Evolutionary conservation across 2,797 vertebrate genomes (phyloP), one percentile per base, ranked within the genome.

Genomic region (Mormyrus hasselquistii): DNA sequence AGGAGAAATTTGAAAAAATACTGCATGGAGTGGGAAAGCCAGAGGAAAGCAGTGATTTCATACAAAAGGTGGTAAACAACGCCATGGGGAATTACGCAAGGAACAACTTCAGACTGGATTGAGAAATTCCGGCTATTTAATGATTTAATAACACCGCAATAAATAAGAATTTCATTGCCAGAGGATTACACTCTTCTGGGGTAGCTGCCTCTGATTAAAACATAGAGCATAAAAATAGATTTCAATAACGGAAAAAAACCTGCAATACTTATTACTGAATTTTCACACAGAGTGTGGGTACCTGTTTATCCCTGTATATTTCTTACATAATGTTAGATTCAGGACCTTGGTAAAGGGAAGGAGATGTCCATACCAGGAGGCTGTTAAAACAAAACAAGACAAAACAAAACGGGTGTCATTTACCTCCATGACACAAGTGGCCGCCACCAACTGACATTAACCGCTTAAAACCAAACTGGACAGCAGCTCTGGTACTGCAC

Each of bases 1-100:
- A 34, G 44, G 59, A 89, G 38, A 34, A 88, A 53, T 47, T 8
- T 38, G 8, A 38, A 76, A 76, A 87, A 89, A 88, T 10, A n/a
- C 52, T 14, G 83, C n/a, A 25, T 14, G 49, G 47, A 50, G 22
- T 1, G 14, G n/a, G 22, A 44, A 59, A 19, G 34, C 44, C 69
- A 55, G 22, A 57, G 7, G 4, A 49, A 38, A 52, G 29, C 22
- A 22, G 49, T 53, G 84, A 86, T 55, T 86, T 55, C 50, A 84
- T 49, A 50, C 44, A 22, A 49, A 25, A 50, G 44, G 9, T 84
- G 44, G n/a, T 50, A 84, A 25, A 76, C 34, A 38, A 44, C 41
- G 16, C 73, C 73, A 8, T 19, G 34, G 38, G 34, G 73, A 50
- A 52, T 50, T 50, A 85, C 83, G 10, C 47, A 44, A 79, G 73